Evolutionary conservation across 2,888 invertebrate species (phyloP).

Genomic region (Drosophila peninsularis): DNA sequence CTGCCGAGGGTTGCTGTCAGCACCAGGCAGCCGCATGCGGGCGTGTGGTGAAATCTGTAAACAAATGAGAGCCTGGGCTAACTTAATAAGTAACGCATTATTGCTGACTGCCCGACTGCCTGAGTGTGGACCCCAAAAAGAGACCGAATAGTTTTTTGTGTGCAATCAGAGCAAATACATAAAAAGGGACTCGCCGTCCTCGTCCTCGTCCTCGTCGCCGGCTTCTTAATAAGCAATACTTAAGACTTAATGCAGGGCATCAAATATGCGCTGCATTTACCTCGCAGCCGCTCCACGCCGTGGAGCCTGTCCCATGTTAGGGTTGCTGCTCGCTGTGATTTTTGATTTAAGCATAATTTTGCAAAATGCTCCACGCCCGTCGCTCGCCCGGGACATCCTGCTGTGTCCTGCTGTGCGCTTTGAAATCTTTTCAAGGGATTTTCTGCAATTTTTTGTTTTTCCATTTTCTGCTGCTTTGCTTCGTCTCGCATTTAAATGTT

Average conservation of each 20-base stretch:
- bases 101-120: conserved; percentile 28
- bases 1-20: conserved; percentile 52
- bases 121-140: not conserved
- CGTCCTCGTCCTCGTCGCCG: conserved; percentile 11
- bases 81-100: conserved; percentile 73
- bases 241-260: conserved; percentile 76
- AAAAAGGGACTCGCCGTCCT: conserved; percentile 29
- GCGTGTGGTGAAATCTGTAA: conserved; percentile 56
- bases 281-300: conserved; percentile 16
- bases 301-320: conserved; percentile 36
- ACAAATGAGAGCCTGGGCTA: conserved; percentile 65
- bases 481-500: conserved; percentile 70
- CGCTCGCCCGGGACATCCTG: conserved; percentile 23
- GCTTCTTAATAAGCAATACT: conserved; percentile 72
- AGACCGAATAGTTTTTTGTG: conserved; percentile 24
- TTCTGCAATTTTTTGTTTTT: conserved; percentile 63
- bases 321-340: conserved; percentile 67
- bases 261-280: conserved; percentile 75
- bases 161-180: not conserved
- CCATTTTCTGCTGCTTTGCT: conserved; percentile 19
- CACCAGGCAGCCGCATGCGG: conserved; percentile 12
- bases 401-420: conserved; percentile 49
- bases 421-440: conserved; percentile 77
- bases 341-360: conserved; percentile 79
- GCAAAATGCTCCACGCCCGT: conserved; percentile 51